phyloP scores from a whole-genome alignment of 2,113 vertebrate species.

The Sebastes schlegelii region DNA sequence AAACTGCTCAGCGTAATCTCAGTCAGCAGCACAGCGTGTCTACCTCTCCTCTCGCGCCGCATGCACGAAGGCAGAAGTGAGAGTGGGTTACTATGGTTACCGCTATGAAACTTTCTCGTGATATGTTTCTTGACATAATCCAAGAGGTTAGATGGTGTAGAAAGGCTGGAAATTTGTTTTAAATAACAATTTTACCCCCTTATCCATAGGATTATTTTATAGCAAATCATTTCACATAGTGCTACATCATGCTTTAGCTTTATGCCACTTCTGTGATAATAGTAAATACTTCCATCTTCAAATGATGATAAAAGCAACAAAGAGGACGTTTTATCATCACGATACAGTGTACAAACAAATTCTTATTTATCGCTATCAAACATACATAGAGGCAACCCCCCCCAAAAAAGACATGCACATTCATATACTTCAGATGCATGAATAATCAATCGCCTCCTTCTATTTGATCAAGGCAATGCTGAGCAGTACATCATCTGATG shows the following conservation, averaged over 20 bases:
- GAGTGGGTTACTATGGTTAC: no score
- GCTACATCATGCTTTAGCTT: not conserved
- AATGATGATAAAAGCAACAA: not conserved
- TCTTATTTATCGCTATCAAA: not conserved
- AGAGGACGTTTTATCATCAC: not conserved
- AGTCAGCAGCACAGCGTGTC: no score
- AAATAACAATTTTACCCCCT: no score
- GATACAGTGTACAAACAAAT: not conserved
- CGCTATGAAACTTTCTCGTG: no score
- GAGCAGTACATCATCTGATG: slow-evolving; percentile 14
- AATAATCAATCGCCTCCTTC: slow-evolving; percentile 16
- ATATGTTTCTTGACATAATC: no score
- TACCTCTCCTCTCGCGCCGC: no score
- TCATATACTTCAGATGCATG: not conserved
- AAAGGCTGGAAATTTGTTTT: no score
- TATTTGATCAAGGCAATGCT: slow-evolving; percentile 23
- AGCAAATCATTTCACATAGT: not conserved
- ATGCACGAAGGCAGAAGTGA: no score
- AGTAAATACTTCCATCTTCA: not conserved
- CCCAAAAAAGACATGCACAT: not conserved
- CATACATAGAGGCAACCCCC: not conserved
- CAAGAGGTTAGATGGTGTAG: no score
- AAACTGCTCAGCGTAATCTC: no score
- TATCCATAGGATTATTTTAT: not conserved
- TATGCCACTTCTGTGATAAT: not conserved